Evolutionary conservation across 2,797 vertebrate genomes (phyloP), one percentile per base, ranked within the genome.

Genomic region (Manis crassicaudata): DNA sequence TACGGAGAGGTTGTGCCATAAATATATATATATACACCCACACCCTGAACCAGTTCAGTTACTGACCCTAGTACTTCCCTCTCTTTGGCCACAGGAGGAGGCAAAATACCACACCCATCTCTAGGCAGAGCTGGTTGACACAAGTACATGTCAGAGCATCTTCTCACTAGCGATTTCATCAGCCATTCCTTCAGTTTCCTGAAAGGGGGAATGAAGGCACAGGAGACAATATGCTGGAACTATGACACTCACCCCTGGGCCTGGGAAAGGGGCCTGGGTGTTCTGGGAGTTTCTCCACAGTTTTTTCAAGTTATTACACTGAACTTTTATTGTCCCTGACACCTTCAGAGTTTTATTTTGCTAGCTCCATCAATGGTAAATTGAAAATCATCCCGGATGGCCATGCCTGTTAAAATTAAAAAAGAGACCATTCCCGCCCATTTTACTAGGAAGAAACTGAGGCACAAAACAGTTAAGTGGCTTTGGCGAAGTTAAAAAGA

Each of bases 51-150:
- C 83, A 35, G 63, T 84, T 52, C 73, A 63, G 54, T 70, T 43
- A 46, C 79, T 76, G 76, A 73, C 88, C 73, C 62, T 20, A 87
- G 23, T 68, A 77, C 92, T 89, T 94, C 83, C 88, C 50, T 76
- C 40, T 76, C 82, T 65, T 40, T 65, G 73, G 90, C 82, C 92
- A 92, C 85, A 72, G 83, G 25, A 94, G 77, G 58, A 90, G 81
- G 68, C 86, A 72, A 85, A 65, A 43, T 54, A 67, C 94, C 97
- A 83, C 77, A 62, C 90, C 92, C 94, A 94, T 11, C 40, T 73
- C 89, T 7, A 65, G 37, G 54, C 13, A 88, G 67, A 91, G 56
- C 35, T 46, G 82, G 52, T 7, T 76, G 82, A 67, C 58, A 43
- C 50, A 54, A 56, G 17, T 37, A 63, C 32, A 7, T 52, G 72